Evolutionary conservation across 2,888 invertebrate genomes (phyloP), one percentile per base, ranked within the genome.

Genomic region (Mythimna vitellina): DNA sequence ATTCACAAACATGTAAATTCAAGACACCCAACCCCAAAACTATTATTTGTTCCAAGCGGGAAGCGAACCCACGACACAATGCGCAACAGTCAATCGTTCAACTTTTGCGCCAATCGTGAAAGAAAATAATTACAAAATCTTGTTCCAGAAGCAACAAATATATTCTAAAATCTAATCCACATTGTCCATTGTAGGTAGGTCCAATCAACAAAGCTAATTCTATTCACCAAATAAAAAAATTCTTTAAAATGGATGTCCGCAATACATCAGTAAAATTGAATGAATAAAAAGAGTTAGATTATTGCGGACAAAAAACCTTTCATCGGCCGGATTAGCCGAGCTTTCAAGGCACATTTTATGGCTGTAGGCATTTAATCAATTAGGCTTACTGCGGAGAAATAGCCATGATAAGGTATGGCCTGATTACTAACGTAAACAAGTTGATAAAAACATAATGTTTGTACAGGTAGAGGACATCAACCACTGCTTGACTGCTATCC

Each of bases 251-350:
- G 53, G 17, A 25, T 38, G 46, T 46, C 46, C 53, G 22, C 57
- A 63, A 72, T 72, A 72, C 49, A 78, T 78, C 65, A 66, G 54
- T 51, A n/a, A 46, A 29, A 60, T 42, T 32, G 35, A 62, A 65
- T 49, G n/a, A 72, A 63, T 49, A 57, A 65, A 65, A 77, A 32
- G 57, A 54, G 57, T 65, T 67, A 60, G 3, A 10, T 29, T 49
- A 42, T 71, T 46, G 17, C 49, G 25, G 32, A 51, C 49, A 20
- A 38, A 54, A 65, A 65, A 58, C 32, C 65, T 72, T 72, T 76
- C 72, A 78, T 51, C 58, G 54, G 10, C 1, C 4, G 54, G 78
- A 76, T 76, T 66, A 76, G 25, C 20, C 17, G 22, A 42, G 54
- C 25, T 67, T 67, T 67, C 22, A 60, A 51, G 12, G 14, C 53